These are phyloP conservation scores for Hydra vulgaris DNA, from an alignment of 30 jellyfish, hydroid and myxozoan genomes.

Conservation along the genomic window DNA sequence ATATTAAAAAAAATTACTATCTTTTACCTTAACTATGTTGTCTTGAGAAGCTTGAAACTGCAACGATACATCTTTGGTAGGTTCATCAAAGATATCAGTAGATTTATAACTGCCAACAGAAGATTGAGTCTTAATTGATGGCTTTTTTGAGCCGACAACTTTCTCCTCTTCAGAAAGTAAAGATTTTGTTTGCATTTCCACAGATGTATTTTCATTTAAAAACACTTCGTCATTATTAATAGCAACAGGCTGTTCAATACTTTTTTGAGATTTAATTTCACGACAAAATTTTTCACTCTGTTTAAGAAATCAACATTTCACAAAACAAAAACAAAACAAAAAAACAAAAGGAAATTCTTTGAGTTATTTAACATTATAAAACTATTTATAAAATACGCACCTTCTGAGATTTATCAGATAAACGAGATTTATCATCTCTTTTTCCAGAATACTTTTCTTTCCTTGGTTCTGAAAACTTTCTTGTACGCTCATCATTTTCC, in stretches of 20 bases:
- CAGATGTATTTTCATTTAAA: neutral
- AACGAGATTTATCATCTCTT: neutral
- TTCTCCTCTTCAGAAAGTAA: slow-evolving; percentile 19
- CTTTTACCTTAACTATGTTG: neutral
- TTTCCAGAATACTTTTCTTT: neutral
- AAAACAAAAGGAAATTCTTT: too few species aligned
- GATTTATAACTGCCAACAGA: slow-evolving; percentile 22
- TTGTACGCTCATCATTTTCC: slow-evolving; percentile 6
- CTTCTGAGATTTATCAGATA: slow-evolving; percentile 3
- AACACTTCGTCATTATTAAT: slow-evolving; percentile 6
- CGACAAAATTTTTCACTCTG: neutral
- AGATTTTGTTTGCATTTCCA: neutral
- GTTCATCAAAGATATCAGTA: slow-evolving; percentile 1
- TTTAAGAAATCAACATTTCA: too few species aligned
- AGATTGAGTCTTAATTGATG: slow-evolving; percentile 23
- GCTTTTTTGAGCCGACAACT: slow-evolving; percentile 32
- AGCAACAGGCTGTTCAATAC: neutral
- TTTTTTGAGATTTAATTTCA: neutral
- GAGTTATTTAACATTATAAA: neutral
- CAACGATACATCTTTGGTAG: neutral
- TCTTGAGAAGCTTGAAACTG: neutral
- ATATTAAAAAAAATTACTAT: neutral
- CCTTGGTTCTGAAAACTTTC: neutral
- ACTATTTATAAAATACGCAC: neutral
- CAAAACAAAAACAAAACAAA: too few species aligned